Evolutionary conservation across 2,797 vertebrate species (phyloP), one percentile per base, ranked within the genome.

Genomic region (Calcarius lapponicus): DNA sequence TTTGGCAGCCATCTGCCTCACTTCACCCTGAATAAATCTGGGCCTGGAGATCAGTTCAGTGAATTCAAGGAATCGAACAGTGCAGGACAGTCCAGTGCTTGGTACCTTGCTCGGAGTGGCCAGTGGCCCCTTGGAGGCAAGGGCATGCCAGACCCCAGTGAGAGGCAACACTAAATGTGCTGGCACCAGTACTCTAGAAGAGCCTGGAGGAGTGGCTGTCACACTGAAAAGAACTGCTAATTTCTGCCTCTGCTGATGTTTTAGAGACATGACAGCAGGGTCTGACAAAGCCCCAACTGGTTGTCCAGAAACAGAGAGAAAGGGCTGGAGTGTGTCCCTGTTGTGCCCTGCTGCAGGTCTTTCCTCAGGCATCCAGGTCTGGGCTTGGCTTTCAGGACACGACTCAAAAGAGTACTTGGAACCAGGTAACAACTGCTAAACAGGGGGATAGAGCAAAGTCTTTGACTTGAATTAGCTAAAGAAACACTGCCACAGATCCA

Each of bases 361-460:
- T 4, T 4, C 12, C 25, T 40, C 28, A n/a, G 34, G 32, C 38
- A 60, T 31, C 32, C 40, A 45, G 34, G 45, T 66, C 58, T 38
- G 32, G 0, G 0, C 66, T 40, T 66, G 70, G 28, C 29, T 82
- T 74, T 67, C 31, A 18, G 43, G 28, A 28, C 43, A 47, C 1
- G 0, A 40, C 26, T 53, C n/a, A 34, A 48, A 20, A 19, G 32
- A 78, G 48, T 1, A 11, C 26, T 57, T 57, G 56, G 28, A 88
- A 69, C 15, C 34, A 47, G 12, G 31, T 31, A 69, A 22, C 26
- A 51, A 42, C 58, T 51, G 43, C 36, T 60, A 13, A 80, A 28
- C 0, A 4, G 26, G 8, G 4, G 13, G 17, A 56, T 0, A 4
- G 18, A 36, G 43, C 1, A 6, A 79, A 71, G 48, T 25, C 42